phyloP scores from a whole-genome alignment of 2,888 invertebrate genomes.

The Tuberolachnus salignus region DNA sequence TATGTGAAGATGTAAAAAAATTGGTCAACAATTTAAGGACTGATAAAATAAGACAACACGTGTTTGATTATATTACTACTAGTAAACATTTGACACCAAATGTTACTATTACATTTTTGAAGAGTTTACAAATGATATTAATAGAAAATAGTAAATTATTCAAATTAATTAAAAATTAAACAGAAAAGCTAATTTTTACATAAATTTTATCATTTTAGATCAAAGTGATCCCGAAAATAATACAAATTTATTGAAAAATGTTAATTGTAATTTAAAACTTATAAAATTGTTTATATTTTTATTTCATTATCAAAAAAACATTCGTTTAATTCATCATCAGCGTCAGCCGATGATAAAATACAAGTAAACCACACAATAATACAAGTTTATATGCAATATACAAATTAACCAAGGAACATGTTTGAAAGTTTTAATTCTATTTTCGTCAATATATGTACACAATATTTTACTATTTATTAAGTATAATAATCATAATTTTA shows the following conservation, averaged over 20 bases:
- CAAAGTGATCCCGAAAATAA: too few species aligned
- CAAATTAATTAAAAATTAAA: too few species aligned
- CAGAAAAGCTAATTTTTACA: too few species aligned
- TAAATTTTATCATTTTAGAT: background rate
- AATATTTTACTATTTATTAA: too few species aligned
- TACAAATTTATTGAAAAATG: too few species aligned
- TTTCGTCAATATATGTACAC: too few species aligned
- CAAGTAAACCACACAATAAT: too few species aligned
- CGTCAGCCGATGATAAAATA: conserved; percentile 30
- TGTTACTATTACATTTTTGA: conserved; percentile 66
- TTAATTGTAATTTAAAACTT: conserved; percentile 39
- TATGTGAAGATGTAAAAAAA: conserved; percentile 66
- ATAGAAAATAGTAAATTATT: too few species aligned
- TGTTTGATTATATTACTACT: conserved; percentile 72
- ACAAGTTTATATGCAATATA: too few species aligned
- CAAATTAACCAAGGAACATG: too few species aligned
- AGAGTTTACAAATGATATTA: conserved; percentile 61
- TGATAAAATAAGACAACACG: conserved; percentile 73
- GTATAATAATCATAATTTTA: too few species aligned
- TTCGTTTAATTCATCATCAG: background rate
- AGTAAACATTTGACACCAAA: conserved; percentile 71
- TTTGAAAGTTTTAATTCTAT: too few species aligned
- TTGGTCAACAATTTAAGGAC: conserved; percentile 73
- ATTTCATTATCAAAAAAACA: conserved; percentile 34
- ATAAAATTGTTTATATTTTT: conserved; percentile 33